Conservation (phyloP, 2,113 vertebrate genomes). For the Aspidoscelis tigris region DNA sequence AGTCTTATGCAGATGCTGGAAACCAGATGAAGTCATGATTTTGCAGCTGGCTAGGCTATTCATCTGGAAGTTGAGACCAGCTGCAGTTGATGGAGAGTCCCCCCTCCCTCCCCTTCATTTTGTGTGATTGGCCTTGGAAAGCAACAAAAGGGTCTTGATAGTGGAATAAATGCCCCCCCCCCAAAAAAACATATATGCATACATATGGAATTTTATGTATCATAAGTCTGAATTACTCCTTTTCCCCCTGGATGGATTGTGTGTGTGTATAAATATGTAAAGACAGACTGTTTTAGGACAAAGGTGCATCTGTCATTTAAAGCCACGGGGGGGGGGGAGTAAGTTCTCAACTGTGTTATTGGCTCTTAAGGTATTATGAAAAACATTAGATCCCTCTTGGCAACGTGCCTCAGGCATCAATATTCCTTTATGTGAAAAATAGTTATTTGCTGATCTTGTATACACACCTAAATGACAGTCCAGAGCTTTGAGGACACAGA, state of each 20-base stretch:
- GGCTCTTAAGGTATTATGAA: not conserved
- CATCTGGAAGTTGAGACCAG: constrained; percentile 48
- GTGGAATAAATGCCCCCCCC: constrained; percentile 3
- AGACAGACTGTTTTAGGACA: not conserved
- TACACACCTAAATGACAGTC: too few species aligned
- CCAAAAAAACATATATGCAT: not conserved
- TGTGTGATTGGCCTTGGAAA: constrained; percentile 15
- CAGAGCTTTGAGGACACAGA: too few species aligned
- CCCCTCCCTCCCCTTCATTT: constrained; percentile 25
- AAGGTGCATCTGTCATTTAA: constrained; percentile 32
- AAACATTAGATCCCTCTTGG: too few species aligned
- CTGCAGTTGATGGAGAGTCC: constrained; percentile 47
- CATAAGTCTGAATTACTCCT: constrained; percentile 19
- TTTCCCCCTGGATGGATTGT: not conserved
- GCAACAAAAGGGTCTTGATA: constrained; percentile 55
- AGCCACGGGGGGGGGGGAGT: constrained; percentile 7
- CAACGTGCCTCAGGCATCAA: too few species aligned
- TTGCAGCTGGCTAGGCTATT: constrained; percentile 56
- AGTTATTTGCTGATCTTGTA: too few species aligned
- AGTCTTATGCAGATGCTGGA: constrained; percentile 46
- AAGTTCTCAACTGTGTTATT: constrained; percentile 21
- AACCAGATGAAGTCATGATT: constrained; percentile 62
- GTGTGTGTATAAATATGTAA: not conserved
- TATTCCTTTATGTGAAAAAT: too few species aligned
- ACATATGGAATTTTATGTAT: constrained; percentile 1